phyloP scores from a whole-genome alignment of 2,888 invertebrate genomes.

The Drosophila histrio region DNA sequence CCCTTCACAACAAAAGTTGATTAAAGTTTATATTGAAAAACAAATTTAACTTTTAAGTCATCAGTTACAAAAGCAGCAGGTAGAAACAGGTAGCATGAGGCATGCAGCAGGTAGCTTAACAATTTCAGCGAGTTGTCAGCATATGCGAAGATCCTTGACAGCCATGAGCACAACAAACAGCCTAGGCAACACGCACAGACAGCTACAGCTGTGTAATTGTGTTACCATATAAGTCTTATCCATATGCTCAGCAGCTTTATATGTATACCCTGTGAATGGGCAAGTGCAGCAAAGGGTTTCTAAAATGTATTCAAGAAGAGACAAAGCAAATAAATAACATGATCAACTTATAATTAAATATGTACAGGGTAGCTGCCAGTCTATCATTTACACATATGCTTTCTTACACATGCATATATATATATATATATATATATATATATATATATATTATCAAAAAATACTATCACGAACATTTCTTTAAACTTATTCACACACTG shows the following conservation, averaged over 20 bases:
- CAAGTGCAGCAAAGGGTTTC: neutral
- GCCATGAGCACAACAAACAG: neutral
- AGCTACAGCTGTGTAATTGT: slow-evolving; percentile 32
- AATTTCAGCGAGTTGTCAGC: slow-evolving; percentile 26
- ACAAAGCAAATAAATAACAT: neutral
- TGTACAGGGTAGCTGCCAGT: slow-evolving; percentile 11
- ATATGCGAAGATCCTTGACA: slow-evolving; percentile 31
- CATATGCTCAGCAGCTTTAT: slow-evolving; percentile 29
- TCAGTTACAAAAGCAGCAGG: slow-evolving; percentile 30
- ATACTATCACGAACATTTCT: slow-evolving; percentile 44
- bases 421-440: slow-evolving; percentile 3
- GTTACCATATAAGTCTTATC: slow-evolving; percentile 28
- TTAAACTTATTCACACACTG: slow-evolving; percentile 19
- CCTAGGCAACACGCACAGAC: neutral
- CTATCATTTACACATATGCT: neutral
- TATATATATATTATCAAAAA: slow-evolving; percentile 11
- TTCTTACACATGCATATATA: neutral
- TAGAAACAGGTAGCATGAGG: neutral
- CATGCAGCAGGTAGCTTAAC: slow-evolving; percentile 12
- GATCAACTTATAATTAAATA: neutral
- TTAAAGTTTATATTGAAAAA: slow-evolving; percentile 69
- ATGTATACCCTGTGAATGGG: neutral
- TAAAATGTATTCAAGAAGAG: neutral
- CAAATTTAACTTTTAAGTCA: slow-evolving; percentile 79
- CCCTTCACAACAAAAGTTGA: slow-evolving; percentile 58